Base-by-base conservation (phyloP, 37 sponge, comb jelly and placozoan genomes). In the Spongia lamella region DNA sequence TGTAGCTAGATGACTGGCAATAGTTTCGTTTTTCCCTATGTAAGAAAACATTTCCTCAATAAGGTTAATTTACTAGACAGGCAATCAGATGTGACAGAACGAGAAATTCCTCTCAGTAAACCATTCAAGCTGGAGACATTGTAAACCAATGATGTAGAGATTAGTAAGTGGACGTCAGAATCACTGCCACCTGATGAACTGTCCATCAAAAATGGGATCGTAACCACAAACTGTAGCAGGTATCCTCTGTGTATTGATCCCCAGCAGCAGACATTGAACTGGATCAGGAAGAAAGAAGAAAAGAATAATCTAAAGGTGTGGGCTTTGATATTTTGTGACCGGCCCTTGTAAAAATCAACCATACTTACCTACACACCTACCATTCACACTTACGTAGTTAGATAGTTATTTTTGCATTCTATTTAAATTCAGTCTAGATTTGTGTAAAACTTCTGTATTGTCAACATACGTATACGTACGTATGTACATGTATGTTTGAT, bases 181-280 rank as follows among this genome's bases (percentile, higher is more conserved):
- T 85, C 90, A 31, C 91, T 98, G 3, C 99, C 99, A 3, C 99
- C 99, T 58, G 99, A 98, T 84, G 99, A 98, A 63, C 83, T 98
- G 68, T 98, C 99, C 11, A 92, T 98, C 17, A 96, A 98, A 81
- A 98, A 98, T 74, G 99, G 99, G 63, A 95, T 98, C 62, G 80
- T 98, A 61, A 98, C 99, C 53, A 92, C 89, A 1, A 79, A 81
- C 22, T 86, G 90, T 11, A 92, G 90, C 36, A 72, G 99, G 60
- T 98, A 93, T 70, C 99, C 99, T 27, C 91, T 98, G 47, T 98
- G 99, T 58, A 90, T 98, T 37, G 99, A 98, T 65, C 99, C 99
- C 35, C 99, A 98, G 75, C 94, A 95, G 67, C 99, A 98, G 69
- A 96, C 99, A 2, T 80, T 95, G 70, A 98, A 89, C 81, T 98